A percentile compares a stretch with the other conserved stretches of the same genome.
Evolutionary conservation across 2,888 invertebrate genomes (phyloP).

Genomic region (Octonoba sinensis): DNA sequence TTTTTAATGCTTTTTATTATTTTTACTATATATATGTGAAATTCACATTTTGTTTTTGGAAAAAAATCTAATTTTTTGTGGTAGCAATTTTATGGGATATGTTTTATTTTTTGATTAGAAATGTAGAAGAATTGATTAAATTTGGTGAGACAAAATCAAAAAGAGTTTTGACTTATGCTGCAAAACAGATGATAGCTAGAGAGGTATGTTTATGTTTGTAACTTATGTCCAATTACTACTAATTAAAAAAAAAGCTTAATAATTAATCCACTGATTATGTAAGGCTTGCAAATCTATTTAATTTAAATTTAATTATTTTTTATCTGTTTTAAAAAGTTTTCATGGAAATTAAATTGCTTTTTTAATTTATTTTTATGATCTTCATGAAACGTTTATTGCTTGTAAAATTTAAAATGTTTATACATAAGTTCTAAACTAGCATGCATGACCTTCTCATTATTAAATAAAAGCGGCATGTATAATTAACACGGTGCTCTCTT

Average conservation of each 20-base stretch:
- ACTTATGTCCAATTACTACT: no score
- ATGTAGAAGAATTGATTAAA: slow-evolving; percentile 79
- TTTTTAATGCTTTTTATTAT: not conserved
- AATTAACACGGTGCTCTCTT: no score
- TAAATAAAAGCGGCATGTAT: no score
- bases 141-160: slow-evolving; percentile 72
- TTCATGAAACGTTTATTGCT: not conserved
- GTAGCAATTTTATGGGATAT: not conserved
- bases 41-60: not conserved
- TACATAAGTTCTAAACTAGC: no score
- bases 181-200: slow-evolving; percentile 84
- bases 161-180: slow-evolving; percentile 77
- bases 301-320: not conserved
- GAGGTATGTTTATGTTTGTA: slow-evolving; percentile 73
- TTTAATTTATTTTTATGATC: not conserved
- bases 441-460: no score
- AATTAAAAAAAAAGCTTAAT: not conserved
- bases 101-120: slow-evolving; percentile 71
- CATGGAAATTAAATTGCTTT: not conserved
- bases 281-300: not conserved
- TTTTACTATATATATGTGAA: not conserved
- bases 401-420: no score
- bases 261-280: not conserved
- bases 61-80: no score
- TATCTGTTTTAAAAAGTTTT: not conserved